phyloP scores from a whole-genome alignment of 2,797 vertebrate species.

The Cephalopachus bancanus region DNA sequence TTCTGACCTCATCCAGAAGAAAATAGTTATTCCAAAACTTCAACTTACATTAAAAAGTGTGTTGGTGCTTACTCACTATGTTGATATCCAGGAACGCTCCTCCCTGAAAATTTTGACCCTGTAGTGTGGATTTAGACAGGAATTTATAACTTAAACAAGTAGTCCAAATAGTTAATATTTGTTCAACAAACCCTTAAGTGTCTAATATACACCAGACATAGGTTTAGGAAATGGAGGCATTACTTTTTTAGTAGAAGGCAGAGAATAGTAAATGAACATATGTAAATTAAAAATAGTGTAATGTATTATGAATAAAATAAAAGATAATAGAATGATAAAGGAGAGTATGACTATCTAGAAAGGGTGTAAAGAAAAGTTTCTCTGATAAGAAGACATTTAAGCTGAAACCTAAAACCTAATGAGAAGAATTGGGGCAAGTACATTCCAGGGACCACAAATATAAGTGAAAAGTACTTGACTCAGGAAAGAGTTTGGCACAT shows the following conservation, averaged over 20 bases:
- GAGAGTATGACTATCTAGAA: neutral
- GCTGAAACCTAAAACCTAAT: neutral
- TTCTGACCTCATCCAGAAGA: neutral
- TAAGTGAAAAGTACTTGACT: slow-evolving; percentile 12
- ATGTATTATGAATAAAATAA: slow-evolving; percentile 8
- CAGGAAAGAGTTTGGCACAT: neutral
- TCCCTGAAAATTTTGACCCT: neutral
- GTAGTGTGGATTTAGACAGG: neutral
- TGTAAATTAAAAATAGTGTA: neutral
- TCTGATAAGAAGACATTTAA: neutral
- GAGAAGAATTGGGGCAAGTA: neutral
- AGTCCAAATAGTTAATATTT: neutral
- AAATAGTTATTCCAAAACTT: neutral
- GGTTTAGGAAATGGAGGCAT: neutral
- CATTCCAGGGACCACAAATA: neutral
- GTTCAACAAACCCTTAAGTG: neutral
- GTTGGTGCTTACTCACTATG: neutral
- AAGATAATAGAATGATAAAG: neutral
- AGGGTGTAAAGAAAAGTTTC: neutral
- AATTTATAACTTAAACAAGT: neutral
- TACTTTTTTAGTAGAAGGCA: neutral
- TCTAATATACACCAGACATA: neutral
- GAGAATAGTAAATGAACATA: neutral
- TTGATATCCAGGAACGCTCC: neutral
- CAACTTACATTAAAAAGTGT: neutral